Percentiles rank a stretch among this genome's conserved stretches.
Evolutionary conservation across 2,797 vertebrate species (phyloP).

Genomic region (Enteromius anoplus): DNA sequence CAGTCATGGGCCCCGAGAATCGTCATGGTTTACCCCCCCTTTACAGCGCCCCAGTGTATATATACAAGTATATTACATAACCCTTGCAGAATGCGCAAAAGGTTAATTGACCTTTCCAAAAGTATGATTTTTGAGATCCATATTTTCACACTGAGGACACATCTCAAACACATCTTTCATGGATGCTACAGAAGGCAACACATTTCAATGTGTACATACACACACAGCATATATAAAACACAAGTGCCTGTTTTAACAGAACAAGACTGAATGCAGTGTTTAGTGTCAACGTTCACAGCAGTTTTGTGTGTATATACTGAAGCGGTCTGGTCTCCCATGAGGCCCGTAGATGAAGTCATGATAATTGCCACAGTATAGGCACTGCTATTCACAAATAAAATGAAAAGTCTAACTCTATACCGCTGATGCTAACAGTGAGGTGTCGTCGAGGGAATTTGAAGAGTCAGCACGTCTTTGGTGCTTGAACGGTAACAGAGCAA

Average conservation of each 20-base stretch:
- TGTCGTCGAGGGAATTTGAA: conserved; percentile 20
- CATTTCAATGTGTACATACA: too few relatives aligned
- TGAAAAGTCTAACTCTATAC: conserved; percentile 10
- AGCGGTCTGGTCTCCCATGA: conserved; percentile 10
- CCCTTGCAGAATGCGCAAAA: too few relatives aligned
- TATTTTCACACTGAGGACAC: too few relatives aligned
- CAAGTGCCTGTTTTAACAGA: neutral
- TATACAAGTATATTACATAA: too few relatives aligned
- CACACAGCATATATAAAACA: neutral
- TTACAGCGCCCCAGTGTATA: too few relatives aligned
- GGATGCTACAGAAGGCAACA: too few relatives aligned
- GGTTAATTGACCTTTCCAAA: too few relatives aligned
- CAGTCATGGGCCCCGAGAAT: too few relatives aligned
- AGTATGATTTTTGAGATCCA: too few relatives aligned
- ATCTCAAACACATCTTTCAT: too few relatives aligned
- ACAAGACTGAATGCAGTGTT: conserved; percentile 6
- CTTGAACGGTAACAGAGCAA: conserved; percentile 25
- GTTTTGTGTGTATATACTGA: neutral
- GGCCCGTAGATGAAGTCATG: conserved; percentile 21
- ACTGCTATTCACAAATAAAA: conserved; percentile 2
- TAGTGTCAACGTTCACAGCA: neutral
- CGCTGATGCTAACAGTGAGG: conserved; percentile 16
- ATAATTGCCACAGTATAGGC: conserved; percentile 21
- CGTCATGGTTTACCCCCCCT: too few relatives aligned
- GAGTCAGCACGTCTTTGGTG: conserved; percentile 23